Evolutionary conservation across 2,113 vertebrate species (phyloP).

Genomic region (Otolemur garnettii): DNA sequence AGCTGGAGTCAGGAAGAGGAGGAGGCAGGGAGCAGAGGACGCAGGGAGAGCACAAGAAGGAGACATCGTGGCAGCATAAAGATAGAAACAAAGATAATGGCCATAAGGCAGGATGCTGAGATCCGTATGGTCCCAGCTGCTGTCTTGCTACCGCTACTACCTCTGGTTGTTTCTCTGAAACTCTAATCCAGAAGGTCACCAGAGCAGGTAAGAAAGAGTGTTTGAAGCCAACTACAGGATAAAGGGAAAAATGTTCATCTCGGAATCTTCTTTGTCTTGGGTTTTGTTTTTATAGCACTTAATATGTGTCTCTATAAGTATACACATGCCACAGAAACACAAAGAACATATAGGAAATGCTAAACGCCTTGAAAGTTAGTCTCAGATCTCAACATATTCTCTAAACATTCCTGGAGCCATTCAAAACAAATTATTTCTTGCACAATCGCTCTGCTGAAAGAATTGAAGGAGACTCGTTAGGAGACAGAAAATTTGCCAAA

Average conservation of each 20-base stretch:
- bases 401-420: conserved; percentile 42
- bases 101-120: conserved; percentile 80
- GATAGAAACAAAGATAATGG: conserved; percentile 77
- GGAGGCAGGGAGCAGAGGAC: conserved; percentile 38
- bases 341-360: background rate
- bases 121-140: conserved; percentile 76
- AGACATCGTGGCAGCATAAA: conserved; percentile 67
- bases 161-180: conserved; percentile 69
- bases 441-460: background rate
- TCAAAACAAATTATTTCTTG: conserved; percentile 49
- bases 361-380: conserved; percentile 37
- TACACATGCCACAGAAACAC: conserved; percentile 37
- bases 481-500: conserved; percentile 36
- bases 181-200: conserved; percentile 77
- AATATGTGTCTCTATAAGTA: background rate
- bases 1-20: conserved; percentile 67
- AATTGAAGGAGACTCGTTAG: conserved; percentile 15
- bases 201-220: conserved; percentile 72
- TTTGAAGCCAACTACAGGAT: background rate
- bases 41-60: conserved; percentile 34
- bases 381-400: conserved; percentile 23
- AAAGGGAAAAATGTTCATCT: background rate
- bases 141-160: conserved; percentile 58
- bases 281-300: background rate
- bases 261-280: background rate